Evolutionary conservation across 1,140 invertebrate species (phyloP).

Genomic region (Chironomus tepperi): DNA sequence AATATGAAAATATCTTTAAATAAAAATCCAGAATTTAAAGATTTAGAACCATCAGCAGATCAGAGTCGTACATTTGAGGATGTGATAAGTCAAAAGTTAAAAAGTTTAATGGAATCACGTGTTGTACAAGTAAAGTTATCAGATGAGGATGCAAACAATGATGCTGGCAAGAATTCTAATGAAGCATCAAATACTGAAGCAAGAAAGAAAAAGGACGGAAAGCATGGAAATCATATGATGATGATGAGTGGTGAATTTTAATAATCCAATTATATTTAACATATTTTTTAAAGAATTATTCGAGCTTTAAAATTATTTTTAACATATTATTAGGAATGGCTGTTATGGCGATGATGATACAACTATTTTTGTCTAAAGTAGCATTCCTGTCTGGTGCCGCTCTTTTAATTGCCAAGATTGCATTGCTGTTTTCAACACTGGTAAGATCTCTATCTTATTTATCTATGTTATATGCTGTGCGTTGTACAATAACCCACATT

Average conservation of each 20-base stretch:
- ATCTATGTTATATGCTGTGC: neutral
- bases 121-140: neutral
- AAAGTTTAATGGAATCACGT: conserved; percentile 21
- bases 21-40: conserved; percentile 17
- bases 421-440: conserved; percentile 53
- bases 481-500: neutral
- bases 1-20: neutral
- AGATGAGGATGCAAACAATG: neutral
- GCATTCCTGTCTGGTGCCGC: conserved; percentile 57
- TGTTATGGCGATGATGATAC: conserved; percentile 55
- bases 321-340: conserved; percentile 38
- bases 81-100: neutral
- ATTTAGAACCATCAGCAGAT: neutral
- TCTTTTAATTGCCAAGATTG: conserved; percentile 57
- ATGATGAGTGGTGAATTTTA: conserved; percentile 45
- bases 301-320: neutral
- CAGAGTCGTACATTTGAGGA: conserved; percentile 7
- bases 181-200: neutral
- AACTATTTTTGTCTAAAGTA: conserved; percentile 58
- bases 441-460: conserved; percentile 31
- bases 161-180: neutral
- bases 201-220: conserved; percentile 37
- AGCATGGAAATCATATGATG: conserved; percentile 40
- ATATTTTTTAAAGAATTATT: neutral
- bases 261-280: neutral